phyloP scores from a whole-genome alignment of 2,797 vertebrate genomes.

The Phaenicophaeus curvirostris region DNA sequence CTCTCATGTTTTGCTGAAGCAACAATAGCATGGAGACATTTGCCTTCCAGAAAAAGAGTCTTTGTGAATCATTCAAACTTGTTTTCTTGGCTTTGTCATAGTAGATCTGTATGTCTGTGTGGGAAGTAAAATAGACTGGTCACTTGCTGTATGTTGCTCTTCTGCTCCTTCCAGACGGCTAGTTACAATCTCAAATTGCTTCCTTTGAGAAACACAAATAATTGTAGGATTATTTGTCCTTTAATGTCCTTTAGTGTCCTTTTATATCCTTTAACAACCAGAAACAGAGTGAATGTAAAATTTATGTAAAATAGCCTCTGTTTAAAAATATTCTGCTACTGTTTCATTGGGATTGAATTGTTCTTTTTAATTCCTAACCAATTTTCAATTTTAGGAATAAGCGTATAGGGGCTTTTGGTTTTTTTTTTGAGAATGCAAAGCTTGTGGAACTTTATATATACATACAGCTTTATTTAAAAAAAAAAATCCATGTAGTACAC shows the following conservation, averaged over 20 bases:
- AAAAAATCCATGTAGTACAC: neutral
- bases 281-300: neutral
- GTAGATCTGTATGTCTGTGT: neutral
- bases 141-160: neutral
- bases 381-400: neutral
- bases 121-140: neutral
- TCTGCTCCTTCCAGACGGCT: neutral
- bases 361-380: neutral
- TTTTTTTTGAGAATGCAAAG: neutral
- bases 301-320: neutral
- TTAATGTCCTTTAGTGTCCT: neutral
- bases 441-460: neutral
- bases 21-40: neutral
- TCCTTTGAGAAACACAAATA: neutral
- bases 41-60: neutral
- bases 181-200: neutral
- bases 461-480: neutral
- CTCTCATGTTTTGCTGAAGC: neutral
- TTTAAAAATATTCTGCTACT: neutral
- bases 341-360: neutral
- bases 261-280: neutral
- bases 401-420: fast-evolving
- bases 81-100: neutral
- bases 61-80: neutral
- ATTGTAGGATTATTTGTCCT: neutral